These are phyloP conservation scores for Caenorhabditis virilis DNA, from an alignment of 2,888 invertebrate genomes.

Conservation along the genomic window DNA sequence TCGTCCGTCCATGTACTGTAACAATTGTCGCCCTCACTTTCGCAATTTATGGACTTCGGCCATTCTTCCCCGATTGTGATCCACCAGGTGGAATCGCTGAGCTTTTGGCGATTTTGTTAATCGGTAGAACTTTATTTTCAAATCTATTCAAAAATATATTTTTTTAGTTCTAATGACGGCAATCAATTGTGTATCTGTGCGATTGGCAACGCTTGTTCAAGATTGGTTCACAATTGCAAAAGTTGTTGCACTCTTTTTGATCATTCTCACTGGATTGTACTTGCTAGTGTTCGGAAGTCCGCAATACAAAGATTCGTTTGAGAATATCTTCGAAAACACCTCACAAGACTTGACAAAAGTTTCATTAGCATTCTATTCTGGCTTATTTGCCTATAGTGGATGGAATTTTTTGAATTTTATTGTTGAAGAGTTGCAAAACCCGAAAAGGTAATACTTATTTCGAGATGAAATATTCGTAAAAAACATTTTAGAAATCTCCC, in stretches of 20 bases:
- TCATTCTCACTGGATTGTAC: slow-evolving; percentile 88
- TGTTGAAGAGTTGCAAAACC: slow-evolving; percentile 96
- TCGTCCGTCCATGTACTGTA: slow-evolving; percentile 83
- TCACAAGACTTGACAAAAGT: slow-evolving; percentile 72
- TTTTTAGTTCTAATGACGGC: slow-evolving; percentile 86
- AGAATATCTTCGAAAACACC: slow-evolving; percentile 85
- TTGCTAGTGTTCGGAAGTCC: slow-evolving; percentile 83
- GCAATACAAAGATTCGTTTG: slow-evolving; percentile 76
- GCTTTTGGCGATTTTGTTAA: slow-evolving; percentile 88
- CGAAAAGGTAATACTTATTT: too few relatives aligned
- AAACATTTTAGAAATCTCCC: slow-evolving; percentile 93
- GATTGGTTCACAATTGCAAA: slow-evolving; percentile 98
- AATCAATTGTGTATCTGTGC: slow-evolving; percentile 95
- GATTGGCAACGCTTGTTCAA: slow-evolving; percentile 90
- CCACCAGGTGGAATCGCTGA: slow-evolving; percentile 87
- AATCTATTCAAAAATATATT: slow-evolving; percentile 19
- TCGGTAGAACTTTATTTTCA: slow-evolving; percentile 75
- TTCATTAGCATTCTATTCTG: slow-evolving; percentile 79
- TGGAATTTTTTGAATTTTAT: slow-evolving; percentile 98
- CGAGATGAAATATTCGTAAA: too few relatives aligned
- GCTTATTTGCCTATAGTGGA: slow-evolving; percentile 88
- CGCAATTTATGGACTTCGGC: slow-evolving; percentile 91
- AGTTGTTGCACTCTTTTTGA: slow-evolving; percentile 81
- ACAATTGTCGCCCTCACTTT: slow-evolving; percentile 97
- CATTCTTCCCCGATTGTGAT: slow-evolving; percentile 90